Evolutionary conservation across 1,140 invertebrate genomes (phyloP), one percentile per base, ranked within the genome.

Genomic region (Aphaenogaster floridana): DNA sequence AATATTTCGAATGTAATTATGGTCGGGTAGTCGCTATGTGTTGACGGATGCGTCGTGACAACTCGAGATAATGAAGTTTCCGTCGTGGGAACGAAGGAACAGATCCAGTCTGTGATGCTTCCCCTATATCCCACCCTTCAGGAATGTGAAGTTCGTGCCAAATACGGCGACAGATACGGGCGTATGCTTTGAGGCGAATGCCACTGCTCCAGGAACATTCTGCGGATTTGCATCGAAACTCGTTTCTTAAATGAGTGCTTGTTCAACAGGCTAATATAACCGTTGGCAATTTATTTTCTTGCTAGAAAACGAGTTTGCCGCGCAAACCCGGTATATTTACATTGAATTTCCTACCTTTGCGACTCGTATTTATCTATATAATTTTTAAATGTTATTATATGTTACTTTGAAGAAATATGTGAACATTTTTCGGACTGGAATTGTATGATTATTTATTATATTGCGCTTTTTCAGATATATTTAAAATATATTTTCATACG

Each of bases 1-100:
- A 76, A 61, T 76, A 84, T 76, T 84, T 50, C 74, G 69, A 48
- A 50, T 48, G 80, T 63, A 84, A 84, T 84, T 84, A 84, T 48
- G n/a, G 54, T 21, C 54, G 57, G 54, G n/a, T 36, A 36, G 64
- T 59, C 69, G 54, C 17, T 36, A 1, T 48, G 48, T 61, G 68
- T 84, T 84, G 69, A 84, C 69, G n/a, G 42, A 52, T 48, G 42
- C 42, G 42, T 83, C 80, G 54, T 84, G 57, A 76, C 80, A 76
- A 84, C 69, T 84, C 69, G 54, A 76, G 61, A 79, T 79, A 86
- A 79, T 77, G 59, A 86, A 86, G 83, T 86, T 85, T 79, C 59
- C 21, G 15, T 45, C 63, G 36, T 64, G 61, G 36, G 63, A 52
- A 79, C 76, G 64, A 79, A 86, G 72, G 57, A 50, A 85, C 59